Base-by-base conservation (phyloP, 2,113 vertebrate species). In the Zapus hudsonius region DNA sequence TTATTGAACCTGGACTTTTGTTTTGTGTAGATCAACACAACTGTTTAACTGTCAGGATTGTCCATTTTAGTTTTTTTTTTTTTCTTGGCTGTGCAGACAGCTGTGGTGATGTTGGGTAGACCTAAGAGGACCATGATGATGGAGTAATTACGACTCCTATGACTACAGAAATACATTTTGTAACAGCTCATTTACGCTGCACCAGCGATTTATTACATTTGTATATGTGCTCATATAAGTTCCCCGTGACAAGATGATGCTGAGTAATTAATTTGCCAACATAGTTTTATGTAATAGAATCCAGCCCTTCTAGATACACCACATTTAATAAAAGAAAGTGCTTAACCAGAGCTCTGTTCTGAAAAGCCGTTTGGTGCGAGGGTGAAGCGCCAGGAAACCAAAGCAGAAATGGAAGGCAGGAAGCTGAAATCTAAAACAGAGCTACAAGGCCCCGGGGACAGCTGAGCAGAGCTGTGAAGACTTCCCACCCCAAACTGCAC, bases 351-450 rank as follows among this genome's bases (percentile, higher is more conserved):
- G 59, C 90, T 90, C 83, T 55, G 42, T 44, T 96, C 96, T 96
- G 96, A 94, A 96, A 97, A 95, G 92, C 81, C 92, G 93, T 95
- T 97, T 96, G 92, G 92, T 91, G 38, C 76, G 78, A 97, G 84
- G 94, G 94, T 59, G 85, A 97, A 97, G 97, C 91, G 92, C 97
- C 97, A 97, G 97, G 96, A 98, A 98, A 98, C 96, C 74, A 70
- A 95, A 96, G 91, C 82, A 97, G 96, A 98, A 98, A 97, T 79
- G 87, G 90, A 86, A 98, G 95, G 96, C 98, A 98, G 97, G 97
- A 98, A 98, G 97, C 93, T 61, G 88, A 97, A 98, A 98, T 90
- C 96, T 93, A 95, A 98, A 97, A 95, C 97, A 97, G 95, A 90
- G 95, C 92, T 97, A 90, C 85, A 95, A 95, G 96, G 94, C 97